These are phyloP conservation scores for Xenopus tropicalis DNA, from an alignment of 2,113 vertebrate genomes.

Conservation along the genomic window UCB_Xtro_10.0 CM004446.2:91557001-91557500, in stretches of 20 bases:
- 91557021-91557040: slow-evolving; percentile 59
- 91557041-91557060: slow-evolving; percentile 59
- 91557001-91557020: slow-evolving; percentile 63
- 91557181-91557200: slow-evolving; percentile 43
- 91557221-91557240: slow-evolving; percentile 45
- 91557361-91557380: too few species aligned
- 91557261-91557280: neutral
- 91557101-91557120: slow-evolving; percentile 64
- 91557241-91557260: slow-evolving; percentile 2
- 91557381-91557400: too few species aligned
- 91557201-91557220: neutral
- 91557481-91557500: too few species aligned
- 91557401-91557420: too few species aligned
- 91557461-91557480: too few species aligned
- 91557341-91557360: accelerated
- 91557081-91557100: slow-evolving; percentile 63
- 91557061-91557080: slow-evolving; percentile 64
- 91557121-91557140: slow-evolving; percentile 63
- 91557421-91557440: too few species aligned
- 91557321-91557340: slow-evolving; percentile 30
- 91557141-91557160: slow-evolving; percentile 55
- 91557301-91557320: neutral
- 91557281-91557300: too few species aligned
- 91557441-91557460: too few species aligned
- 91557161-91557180: slow-evolving; percentile 33